Evolutionary conservation across 2,113 vertebrate genomes (phyloP), one percentile per base, ranked within the genome.

Genomic region (Dipodomys ordii): DNA sequence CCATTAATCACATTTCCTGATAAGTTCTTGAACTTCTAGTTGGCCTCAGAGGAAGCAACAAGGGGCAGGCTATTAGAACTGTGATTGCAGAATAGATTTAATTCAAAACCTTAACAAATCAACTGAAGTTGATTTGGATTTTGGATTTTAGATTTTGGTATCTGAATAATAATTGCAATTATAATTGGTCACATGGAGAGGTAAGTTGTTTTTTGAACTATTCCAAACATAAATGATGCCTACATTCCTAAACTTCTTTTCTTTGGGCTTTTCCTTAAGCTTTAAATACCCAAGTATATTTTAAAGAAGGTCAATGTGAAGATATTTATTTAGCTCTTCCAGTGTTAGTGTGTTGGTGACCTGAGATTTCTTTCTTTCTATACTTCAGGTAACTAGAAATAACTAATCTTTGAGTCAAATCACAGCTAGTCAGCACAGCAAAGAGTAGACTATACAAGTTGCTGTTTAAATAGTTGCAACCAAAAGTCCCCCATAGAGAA

Each of bases 21-120:
- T 83, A 80, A 94, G 60, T 85, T 93, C 90, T 74, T 83, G 79
- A 93, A 82, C 77, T 27, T 90, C 65, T 80, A 32, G 28, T 53
- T 62, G 49, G 69, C 65, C 49, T 82, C 10, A 22, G 12, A 65
- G 39, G 65, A 88, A 82, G 39, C n/a, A 22, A 92, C 39, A 92
- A 46, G 78, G 69, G 83, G 30, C 11, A 62, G 22, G 71, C 90
- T 65, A 53, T 46, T 16, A 44, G 39, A 83, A 1, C 8, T 35
- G 73, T 30, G 7, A 46, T 82, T 9, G 0, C 4, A 90, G 32
- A 87, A 49, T n/a, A 79, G 44, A 74, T 16, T 71, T 87, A 93
- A 74, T 68, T 62, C 30, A 6, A 25, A 57, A 80, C 77, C 39
- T 91, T 64, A 74, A 79, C 67, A 76, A 90, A 92, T 88, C 85